Evolutionary conservation across 2,888 invertebrate genomes (phyloP), one percentile per base, ranked within the genome.

Genomic region (Orthosia cruda): DNA sequence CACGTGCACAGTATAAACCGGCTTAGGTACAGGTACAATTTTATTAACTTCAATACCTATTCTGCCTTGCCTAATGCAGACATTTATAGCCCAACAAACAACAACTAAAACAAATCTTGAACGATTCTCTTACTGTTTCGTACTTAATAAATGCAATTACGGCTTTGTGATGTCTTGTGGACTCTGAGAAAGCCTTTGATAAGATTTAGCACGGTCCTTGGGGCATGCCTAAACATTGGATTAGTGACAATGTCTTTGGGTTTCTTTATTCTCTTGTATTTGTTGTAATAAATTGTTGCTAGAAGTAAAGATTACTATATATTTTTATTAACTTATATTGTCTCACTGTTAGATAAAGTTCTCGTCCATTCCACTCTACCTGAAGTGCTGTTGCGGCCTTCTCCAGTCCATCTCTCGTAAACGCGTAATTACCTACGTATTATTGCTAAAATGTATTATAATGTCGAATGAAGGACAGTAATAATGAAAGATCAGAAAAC

Each of bases 101-200:
- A 74, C 66, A 68, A 66, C 66, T 61, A 23, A 69, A 75, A 72
- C 64, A 72, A 77, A 71, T 74, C 70, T 32, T 32, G 18, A 54
- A 81, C 74, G 71, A 80, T 65, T 72, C 47, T 40, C 47, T 54
- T 45, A 59, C 49, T 62, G 81, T 70, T 68, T 71, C 49, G 59
- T 68, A 59, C 52, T 55, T 71, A 81, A 81, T 81, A 75, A 75
- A 75, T 66, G 69, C 50, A 71, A 81, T 84, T 75, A 55, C n/a
- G 55, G 18, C 20, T 71, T 63, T 77, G 54, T 58, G 58, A 63
- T 58, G 49, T 71, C 18, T 71, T 50, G 66, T 77, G 40, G 59
- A 71, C 47, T 76, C 32, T 18, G 16, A 23, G 50, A 77, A 54
- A 71, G 65, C 68, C 13, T 73, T 65, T 71, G 71, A 73, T 70